Percentiles rank a stretch among this genome's conserved stretches.
Evolutionary conservation across 2,797 vertebrate species (phyloP).

Genomic region (Scolopax rusticola): DNA sequence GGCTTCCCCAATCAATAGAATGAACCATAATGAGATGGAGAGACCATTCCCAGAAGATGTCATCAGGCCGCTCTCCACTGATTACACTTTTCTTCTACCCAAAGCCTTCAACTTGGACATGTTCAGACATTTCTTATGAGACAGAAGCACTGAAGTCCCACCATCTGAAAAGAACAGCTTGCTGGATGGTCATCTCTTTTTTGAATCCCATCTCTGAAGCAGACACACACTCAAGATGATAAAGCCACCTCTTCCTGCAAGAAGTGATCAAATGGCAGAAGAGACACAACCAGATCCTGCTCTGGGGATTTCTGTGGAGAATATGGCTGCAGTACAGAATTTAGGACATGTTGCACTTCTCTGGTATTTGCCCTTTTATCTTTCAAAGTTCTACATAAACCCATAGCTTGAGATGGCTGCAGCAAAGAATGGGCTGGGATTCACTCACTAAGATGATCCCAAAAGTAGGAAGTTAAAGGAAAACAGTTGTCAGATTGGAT

Average conservation of each 20-base stretch:
- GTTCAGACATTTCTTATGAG: rapidly evolving
- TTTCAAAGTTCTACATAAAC: neutral
- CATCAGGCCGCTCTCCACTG: neutral
- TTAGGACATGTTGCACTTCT: neutral
- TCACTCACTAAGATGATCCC: neutral
- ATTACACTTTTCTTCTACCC: neutral
- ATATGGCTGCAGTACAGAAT: neutral
- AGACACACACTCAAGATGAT: neutral
- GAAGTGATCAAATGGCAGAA: neutral
- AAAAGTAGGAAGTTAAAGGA: neutral
- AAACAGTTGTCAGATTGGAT: neutral
- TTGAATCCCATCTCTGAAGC: neutral
- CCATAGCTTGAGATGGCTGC: rapidly evolving
- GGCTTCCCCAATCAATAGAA: neutral
- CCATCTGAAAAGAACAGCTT: neutral
- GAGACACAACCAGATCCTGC: neutral
- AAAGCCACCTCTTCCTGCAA: neutral
- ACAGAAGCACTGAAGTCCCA: neutral
- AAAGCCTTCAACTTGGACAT: neutral
- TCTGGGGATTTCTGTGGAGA: neutral
- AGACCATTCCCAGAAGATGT: neutral
- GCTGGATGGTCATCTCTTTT: neutral
- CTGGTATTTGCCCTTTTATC: neutral
- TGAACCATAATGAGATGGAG: rapidly evolving
- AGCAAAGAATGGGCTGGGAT: neutral